These are phyloP conservation scores for Loriculus beryllinus DNA, from an alignment of 2,797 vertebrate species.

Conservation along the genomic window DNA sequence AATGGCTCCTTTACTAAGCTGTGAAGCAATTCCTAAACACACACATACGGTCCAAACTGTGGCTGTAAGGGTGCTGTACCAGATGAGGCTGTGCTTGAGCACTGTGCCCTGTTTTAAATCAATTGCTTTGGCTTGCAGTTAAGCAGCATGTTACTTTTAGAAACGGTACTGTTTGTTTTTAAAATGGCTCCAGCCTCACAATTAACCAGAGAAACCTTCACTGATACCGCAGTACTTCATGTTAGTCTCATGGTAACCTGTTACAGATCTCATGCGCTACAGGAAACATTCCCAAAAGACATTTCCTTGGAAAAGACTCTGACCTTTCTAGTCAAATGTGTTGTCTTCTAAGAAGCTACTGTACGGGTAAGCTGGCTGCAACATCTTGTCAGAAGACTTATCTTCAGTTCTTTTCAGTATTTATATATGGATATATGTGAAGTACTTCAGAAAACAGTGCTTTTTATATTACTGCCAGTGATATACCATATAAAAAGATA, in stretches of 20 bases:
- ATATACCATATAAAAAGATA: conserved; percentile 72
- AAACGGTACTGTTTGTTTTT: conserved; percentile 19
- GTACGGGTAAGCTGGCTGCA: conserved; percentile 35
- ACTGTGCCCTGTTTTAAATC: conserved; percentile 41
- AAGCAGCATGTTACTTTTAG: conserved; percentile 31
- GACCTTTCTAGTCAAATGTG: background rate
- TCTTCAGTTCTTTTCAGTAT: conserved; percentile 45
- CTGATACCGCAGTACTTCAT: background rate
- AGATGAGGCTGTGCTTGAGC: background rate
- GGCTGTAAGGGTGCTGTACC: conserved; percentile 7
- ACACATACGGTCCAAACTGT: background rate
- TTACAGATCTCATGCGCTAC: background rate
- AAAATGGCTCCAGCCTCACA: background rate
- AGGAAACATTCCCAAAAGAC: background rate
- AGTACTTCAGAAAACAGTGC: conserved; percentile 66
- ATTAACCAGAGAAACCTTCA: background rate
- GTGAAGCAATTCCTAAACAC: background rate
- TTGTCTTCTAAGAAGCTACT: conserved; percentile 58
- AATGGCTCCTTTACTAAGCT: background rate
- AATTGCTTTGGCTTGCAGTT: conserved; percentile 30
- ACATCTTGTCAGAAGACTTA: conserved; percentile 46
- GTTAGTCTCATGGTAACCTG: background rate
- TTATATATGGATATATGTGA: conserved; percentile 65
- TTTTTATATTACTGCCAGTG: conserved; percentile 74
- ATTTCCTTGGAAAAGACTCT: conserved; percentile 29